Percentiles rank a stretch among this genome's conserved stretches.
These are phyloP conservation scores for Cecidostiba fungosa DNA, from an alignment of 2,888 invertebrate genomes.

Conservation along the genomic window DNA sequence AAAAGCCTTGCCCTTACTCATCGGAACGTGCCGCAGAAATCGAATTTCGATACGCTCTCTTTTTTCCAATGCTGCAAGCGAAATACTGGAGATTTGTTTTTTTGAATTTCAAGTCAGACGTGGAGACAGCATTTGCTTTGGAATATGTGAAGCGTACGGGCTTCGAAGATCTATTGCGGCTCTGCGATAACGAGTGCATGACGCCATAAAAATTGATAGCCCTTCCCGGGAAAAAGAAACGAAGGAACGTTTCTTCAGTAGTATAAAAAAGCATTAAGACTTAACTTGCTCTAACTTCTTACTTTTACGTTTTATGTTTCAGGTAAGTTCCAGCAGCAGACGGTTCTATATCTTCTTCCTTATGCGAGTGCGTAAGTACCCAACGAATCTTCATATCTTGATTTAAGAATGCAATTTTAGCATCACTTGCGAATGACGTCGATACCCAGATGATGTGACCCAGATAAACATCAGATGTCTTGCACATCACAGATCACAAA, in stretches of 20 bases:
- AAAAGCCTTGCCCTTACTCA: not conserved
- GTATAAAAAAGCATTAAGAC: not conserved
- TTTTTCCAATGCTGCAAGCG: not conserved
- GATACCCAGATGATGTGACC: not conserved
- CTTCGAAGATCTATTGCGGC: not conserved
- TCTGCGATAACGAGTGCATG: not conserved
- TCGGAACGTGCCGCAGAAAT: not conserved
- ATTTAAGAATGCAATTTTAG: not conserved
- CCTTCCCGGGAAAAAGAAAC: not conserved
- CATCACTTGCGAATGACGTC: not conserved
- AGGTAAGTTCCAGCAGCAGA: constrained; percentile 57
- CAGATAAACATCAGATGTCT: not conserved
- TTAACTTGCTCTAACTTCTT: not conserved
- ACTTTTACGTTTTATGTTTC: constrained; percentile 48
- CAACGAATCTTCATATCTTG: not conserved
- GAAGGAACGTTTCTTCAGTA: not conserved
- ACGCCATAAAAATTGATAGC: not conserved
- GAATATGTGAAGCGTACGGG: not conserved
- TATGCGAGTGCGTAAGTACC: not conserved
- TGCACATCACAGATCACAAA: too few relatives aligned
- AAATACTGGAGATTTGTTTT: not conserved
- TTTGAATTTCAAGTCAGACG: not conserved
- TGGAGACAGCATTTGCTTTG: not conserved
- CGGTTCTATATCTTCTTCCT: not conserved
- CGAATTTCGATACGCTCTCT: not conserved